Evolutionary conservation across 1,140 invertebrate species (phyloP).

Genomic region (Drosophila carrolli): DNA sequence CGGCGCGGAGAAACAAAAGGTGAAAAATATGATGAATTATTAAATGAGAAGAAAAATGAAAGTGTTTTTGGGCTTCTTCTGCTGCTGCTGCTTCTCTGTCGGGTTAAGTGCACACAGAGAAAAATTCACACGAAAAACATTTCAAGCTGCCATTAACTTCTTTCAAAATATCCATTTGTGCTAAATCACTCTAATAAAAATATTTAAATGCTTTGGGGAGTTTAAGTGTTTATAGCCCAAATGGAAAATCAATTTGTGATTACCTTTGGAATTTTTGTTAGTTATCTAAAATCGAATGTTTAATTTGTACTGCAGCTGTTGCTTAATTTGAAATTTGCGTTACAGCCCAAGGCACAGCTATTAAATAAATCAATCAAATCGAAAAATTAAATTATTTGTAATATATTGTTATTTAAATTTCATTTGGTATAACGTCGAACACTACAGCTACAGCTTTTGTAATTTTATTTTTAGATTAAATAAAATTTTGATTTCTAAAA

Average conservation of each 20-base stretch:
- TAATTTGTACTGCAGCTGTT: no score
- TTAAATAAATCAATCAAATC: no score
- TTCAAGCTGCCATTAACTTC: neutral
- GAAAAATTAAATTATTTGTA: no score
- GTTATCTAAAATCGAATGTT: neutral
- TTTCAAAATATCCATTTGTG: neutral
- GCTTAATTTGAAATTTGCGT: no score
- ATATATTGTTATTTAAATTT: no score
- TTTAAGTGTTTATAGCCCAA: neutral
- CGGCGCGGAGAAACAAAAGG: slow-evolving; percentile 45
- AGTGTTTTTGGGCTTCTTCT: slow-evolving; percentile 71
- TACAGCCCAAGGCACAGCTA: no score
- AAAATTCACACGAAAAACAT: slow-evolving; percentile 5
- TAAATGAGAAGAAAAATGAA: slow-evolving; percentile 81
- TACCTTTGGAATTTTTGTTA: neutral
- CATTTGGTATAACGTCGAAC: no score
- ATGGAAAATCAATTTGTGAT: neutral
- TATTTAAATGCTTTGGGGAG: neutral
- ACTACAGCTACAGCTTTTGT: no score
- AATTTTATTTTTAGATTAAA: no score
- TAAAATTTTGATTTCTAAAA: no score
- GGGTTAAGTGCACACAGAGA: slow-evolving; percentile 38
- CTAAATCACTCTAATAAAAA: slow-evolving; percentile 1
- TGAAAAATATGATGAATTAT: slow-evolving; percentile 74
- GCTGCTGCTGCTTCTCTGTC: slow-evolving; percentile 27